These are phyloP conservation scores for Ctenicera cuprea DNA, from an alignment of 2,888 invertebrate genomes.

Conservation along the genomic window DNA sequence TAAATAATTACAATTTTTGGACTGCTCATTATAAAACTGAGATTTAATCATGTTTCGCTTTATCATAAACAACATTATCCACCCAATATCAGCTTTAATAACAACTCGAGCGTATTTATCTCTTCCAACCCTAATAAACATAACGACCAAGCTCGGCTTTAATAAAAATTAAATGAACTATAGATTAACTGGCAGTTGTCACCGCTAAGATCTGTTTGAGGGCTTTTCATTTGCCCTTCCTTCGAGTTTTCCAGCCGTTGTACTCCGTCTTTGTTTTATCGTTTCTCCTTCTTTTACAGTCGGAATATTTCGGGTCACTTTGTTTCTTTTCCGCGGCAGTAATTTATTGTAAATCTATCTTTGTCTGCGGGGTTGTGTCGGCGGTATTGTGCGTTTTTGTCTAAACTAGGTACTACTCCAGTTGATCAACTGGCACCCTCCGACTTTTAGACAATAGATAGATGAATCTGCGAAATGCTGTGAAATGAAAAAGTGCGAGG, in stretches of 20 bases:
- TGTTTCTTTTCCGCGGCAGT: conserved; percentile 10
- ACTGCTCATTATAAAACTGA: no score
- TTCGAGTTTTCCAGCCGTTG: neutral
- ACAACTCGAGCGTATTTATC: no score
- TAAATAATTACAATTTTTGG: no score
- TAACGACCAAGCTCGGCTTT: neutral
- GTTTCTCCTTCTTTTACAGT: neutral
- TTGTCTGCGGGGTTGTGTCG: conserved; percentile 15
- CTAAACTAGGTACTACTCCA: conserved; percentile 42
- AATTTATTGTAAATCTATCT: conserved; percentile 35
- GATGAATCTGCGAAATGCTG: conserved; percentile 40
- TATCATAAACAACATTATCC: no score
- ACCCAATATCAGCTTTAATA: no score
- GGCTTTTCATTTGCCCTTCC: conserved; percentile 1
- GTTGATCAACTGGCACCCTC: conserved; percentile 45
- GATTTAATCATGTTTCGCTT: no score
- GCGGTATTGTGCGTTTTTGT: conserved; percentile 37
- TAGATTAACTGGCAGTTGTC: conserved; percentile 25
- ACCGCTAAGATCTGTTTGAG: conserved; percentile 7
- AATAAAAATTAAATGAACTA: conserved; percentile 20
- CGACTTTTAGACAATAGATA: conserved; percentile 47
- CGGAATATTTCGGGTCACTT: neutral
- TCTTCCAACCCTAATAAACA: neutral
- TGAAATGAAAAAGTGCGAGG: conserved; percentile 34
- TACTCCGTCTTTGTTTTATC: neutral